Base-by-base conservation (phyloP, 2,113 vertebrate species). In the Odobenus rosmarus region DNA sequence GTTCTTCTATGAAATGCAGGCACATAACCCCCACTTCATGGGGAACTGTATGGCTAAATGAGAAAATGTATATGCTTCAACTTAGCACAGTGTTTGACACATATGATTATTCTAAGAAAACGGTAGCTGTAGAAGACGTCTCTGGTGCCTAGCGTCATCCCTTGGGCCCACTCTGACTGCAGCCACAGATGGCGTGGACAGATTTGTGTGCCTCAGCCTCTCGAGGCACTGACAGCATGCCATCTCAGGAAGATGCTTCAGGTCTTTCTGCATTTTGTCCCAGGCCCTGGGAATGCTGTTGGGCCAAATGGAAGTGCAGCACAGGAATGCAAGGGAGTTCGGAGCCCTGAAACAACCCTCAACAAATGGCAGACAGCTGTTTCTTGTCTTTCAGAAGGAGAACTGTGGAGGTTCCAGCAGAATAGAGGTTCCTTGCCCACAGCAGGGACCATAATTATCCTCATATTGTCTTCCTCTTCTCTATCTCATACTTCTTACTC, bases 101-200 rank as follows among this genome's bases (percentile, higher is more conserved):
- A 33, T 36, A 36, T n/a, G 42, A 42, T 7, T 5, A 5, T 74
- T 28, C 15, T n/a, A 64, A 87, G 33, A n/a, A n/a, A 76, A 49
- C 0, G 0, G 33, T 1, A 53, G 46, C 26, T 74, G 4, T 1
- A 15, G 69, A 39, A 12, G 6, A 36, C 14, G 26, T 46, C 59
- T 83, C n/a, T 71, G 5, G 15, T 11, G 1, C 18, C 16, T 24
- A 19, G 12, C 23, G 33, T 76, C 88, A 61, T 13, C 4, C 28
- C 7, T 39, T 7, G 23, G 31, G 23, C 1, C 10, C 51, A 1
- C 55, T 71, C 46, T 76, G 69, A 61, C 31, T 36, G 72, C 71
- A 57, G 15, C 39, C 92, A 80, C 62, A 71, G 19, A 23, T 7
- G 10, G 31, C 1, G 11, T n/a, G 42, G 11, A 26, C 46, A 87